A percentile compares a stretch with the other conserved stretches of the same genome.
Evolutionary conservation across 2,113 vertebrate genomes (phyloP).

Genomic region (Motacilla alba): DNA sequence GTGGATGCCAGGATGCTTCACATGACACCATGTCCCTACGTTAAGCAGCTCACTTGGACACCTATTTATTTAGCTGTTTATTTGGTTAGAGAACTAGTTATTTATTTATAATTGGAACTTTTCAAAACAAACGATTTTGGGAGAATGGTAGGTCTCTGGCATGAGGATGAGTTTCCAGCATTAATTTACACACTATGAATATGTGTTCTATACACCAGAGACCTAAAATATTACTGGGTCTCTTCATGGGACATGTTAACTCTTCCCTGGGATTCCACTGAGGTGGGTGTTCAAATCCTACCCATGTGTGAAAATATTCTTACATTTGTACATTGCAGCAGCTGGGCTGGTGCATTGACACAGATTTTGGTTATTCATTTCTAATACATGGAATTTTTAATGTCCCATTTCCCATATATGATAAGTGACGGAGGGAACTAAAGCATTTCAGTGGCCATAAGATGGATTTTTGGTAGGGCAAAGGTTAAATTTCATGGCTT

Average conservation of each 20-base stretch:
- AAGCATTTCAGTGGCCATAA: not conserved
- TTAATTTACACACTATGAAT: not conserved
- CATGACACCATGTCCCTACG: rapidly evolving
- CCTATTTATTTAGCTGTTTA: not conserved
- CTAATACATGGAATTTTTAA: not conserved
- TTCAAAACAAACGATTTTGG: not conserved
- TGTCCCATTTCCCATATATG: not conserved
- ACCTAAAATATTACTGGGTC: not conserved
- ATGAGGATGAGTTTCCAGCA: not conserved
- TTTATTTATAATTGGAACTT: not conserved
- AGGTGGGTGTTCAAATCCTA: not conserved
- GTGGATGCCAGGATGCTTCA: not conserved
- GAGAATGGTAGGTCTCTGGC: not conserved
- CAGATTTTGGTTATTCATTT: not conserved
- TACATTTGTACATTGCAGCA: not conserved
- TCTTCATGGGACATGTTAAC: not conserved
- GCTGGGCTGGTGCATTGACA: not conserved
- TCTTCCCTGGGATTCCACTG: not conserved
- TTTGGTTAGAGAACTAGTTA: not conserved
- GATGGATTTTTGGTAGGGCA: not conserved
- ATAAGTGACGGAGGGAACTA: not conserved
- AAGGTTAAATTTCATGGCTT: not conserved
- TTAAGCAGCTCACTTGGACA: not conserved
- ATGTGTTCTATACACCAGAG: not conserved
- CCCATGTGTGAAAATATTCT: not conserved